Evolutionary conservation across 2,113 vertebrate species (phyloP), one percentile per base, ranked within the genome.

Genomic region (Pteropus alecto): DNA sequence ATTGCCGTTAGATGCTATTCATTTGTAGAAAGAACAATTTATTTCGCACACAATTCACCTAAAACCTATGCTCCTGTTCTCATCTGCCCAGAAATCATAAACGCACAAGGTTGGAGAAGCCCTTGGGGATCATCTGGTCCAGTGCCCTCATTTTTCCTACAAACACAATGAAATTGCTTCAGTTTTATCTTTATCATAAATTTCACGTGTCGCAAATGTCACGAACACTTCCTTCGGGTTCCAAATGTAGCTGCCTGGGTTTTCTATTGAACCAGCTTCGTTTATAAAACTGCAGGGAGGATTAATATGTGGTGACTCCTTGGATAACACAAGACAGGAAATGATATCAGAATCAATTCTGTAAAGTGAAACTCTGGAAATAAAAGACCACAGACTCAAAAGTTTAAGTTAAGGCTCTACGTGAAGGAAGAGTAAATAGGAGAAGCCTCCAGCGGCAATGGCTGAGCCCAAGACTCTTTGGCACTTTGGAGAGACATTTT

Each of bases 121-220:
- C 86, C 35, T 90, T 33, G 76, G 74, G 68, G 90, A 92, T 87
- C 58, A 67, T 84, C 38, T 88, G 41, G 70, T 77, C 48, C 74
- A 78, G 21, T 63, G 85, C 33, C 70, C 67, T 90, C 48, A 12
- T 73, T 90, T 91, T 81, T 43, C 60, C 93, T 73, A 48, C 67
- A 92, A 87, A 90, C 48, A 58, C 60, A 83, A 68, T 81, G 60
- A 94, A 95, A 90, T 85, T 51, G 65, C 41, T 92, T 93, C 41
- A 2, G 10, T 38, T 97, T 96, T 82, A 77, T 78, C 77, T 82
- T 93, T 90, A n/a, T 93, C 56, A 48, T 88, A 85, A 94, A 94
- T 84, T 87, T 70, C 83, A 3, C 3, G 28, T 19, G 43, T 28
- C 54, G 48, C 38, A 33, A 7, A 58, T 71, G 19, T 68, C 77